Base-by-base conservation (phyloP, 2,888 invertebrate genomes). In the Caenorhabditis sulstoni region DNA sequence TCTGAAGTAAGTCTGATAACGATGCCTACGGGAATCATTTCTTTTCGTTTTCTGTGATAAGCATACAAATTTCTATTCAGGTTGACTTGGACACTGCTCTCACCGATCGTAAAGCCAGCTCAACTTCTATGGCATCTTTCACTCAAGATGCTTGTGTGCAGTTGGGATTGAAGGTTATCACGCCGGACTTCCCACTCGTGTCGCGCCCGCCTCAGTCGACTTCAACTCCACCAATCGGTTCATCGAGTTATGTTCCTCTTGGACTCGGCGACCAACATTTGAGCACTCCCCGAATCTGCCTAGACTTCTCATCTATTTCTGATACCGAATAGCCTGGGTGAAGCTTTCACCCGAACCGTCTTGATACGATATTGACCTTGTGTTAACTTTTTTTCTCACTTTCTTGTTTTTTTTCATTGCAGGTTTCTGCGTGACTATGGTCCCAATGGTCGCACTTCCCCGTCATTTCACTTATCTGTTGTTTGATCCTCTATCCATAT, bases 251-350 rank as follows among this genome's bases (percentile, higher is more conserved):
- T 22, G 9, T 18, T 11, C 29, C 58, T 14, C 23, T 58, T 5
- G 67, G 58, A n/a, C 70, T 29, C 16, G 41, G 37, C 18, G 64
- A 64, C 9, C n/a, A 39, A 14, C 18, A 16, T 7, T 23, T n/a
- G 14, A 39, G 44, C 14, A 73, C 64, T 35, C 73, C 73, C 0
- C 64, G 64, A 16, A 49, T 47, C 1, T 57, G 47, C 22, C 73
- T 73, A 20, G 64, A 73, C 37, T 73, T 73, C 29, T 73, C 73
- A 1, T 20, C 47, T 0, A 5, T 73, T 7, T 73, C 73, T 7
- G 67, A 75, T 35, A 61, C 74, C 3, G 66, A 75, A 3, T 67
- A 66, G 47, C n/a, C 20, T 18, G 9, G 3, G 29, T 29, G 29
- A 29, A 29, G 29, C 29, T 41, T 11, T 41, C 14, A 14, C 11